Conservation (phyloP, 1,140 invertebrate genomes). For the Scaptomyza pallida region DNA sequence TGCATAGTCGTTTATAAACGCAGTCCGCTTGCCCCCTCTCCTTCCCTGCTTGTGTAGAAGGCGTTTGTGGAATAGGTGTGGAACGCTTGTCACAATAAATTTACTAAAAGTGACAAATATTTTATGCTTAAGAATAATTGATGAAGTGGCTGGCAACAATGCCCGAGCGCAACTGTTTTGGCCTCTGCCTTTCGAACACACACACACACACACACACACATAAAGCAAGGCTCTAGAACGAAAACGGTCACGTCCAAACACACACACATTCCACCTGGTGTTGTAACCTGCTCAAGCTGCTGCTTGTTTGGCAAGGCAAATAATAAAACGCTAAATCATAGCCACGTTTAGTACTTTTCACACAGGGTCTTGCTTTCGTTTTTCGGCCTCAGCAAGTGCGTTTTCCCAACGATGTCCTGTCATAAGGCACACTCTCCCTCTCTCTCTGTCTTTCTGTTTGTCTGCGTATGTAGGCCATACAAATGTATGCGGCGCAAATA, state of each 20-base stretch:
- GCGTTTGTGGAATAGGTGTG: slow-evolving; percentile 20
- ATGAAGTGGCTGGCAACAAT: slow-evolving; percentile 76
- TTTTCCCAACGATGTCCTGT: slow-evolving; percentile 43
- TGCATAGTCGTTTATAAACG: slow-evolving; percentile 68
- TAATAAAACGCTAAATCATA: slow-evolving; percentile 82
- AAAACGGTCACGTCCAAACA: slow-evolving; percentile 49
- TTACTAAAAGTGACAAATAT: slow-evolving; percentile 83
- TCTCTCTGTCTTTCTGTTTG: neutral
- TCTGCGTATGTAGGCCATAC: slow-evolving; percentile 44
- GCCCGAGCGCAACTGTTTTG: slow-evolving; percentile 33
- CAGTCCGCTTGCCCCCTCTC: slow-evolving; percentile 12
- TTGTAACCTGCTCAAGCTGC: neutral
- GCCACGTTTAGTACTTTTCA: slow-evolving; percentile 77
- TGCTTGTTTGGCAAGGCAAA: slow-evolving; percentile 39
- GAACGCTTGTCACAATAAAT: slow-evolving; percentile 78
- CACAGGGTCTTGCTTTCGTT: slow-evolving; percentile 39
- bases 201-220: slow-evolving; percentile 24
- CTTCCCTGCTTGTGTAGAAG: slow-evolving; percentile 10
- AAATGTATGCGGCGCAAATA: slow-evolving; percentile 68
- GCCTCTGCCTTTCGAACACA: slow-evolving; percentile 53
- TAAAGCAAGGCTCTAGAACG: no score
- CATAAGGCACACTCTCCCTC: slow-evolving; percentile 27
- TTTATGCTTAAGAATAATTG: slow-evolving; percentile 84
- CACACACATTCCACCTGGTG: slow-evolving; percentile 36
- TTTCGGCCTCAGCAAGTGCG: slow-evolving; percentile 27